phyloP scores from a whole-genome alignment of 2,113 vertebrate species.

The Pholis gunnellus region DNA sequence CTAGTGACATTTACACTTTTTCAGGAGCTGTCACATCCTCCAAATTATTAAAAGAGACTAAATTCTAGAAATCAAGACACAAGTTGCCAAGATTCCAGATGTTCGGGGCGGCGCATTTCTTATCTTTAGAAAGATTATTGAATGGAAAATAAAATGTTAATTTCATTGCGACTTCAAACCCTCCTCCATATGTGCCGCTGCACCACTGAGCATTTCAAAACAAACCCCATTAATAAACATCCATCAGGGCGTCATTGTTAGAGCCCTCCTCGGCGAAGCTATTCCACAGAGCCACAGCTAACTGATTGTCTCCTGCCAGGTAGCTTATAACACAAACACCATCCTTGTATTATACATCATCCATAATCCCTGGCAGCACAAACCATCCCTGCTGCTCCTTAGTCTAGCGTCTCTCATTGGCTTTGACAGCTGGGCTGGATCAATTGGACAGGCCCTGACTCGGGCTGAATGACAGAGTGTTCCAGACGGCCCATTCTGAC shows the following conservation, averaged over 20 bases:
- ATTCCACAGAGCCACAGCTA: conserved; percentile 34
- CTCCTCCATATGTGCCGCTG: neutral
- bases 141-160: neutral
- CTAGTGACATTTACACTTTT: neutral
- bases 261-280: neutral
- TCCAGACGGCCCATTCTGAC: conserved; percentile 72
- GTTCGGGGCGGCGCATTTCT: neutral
- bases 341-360: conserved; percentile 69
- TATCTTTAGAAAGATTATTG: neutral
- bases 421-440: conserved; percentile 79
- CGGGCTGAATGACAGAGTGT: conserved; percentile 74
- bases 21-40: neutral
- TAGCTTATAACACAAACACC: conserved; percentile 61
- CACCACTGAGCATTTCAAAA: conserved; percentile 4
- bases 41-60: neutral
- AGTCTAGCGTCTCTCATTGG: conserved; percentile 74
- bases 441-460: conserved; percentile 73
- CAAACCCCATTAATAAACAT: conserved; percentile 34
- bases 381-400: conserved; percentile 61
- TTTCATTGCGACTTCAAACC: neutral
- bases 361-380: conserved; percentile 61
- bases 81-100: neutral
- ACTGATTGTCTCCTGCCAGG: conserved; percentile 52
- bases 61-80: neutral
- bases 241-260: neutral